These are phyloP conservation scores for Drosophila sulfurigaster DNA, from an alignment of 1,140 invertebrate species.

Conservation along the genomic window DNA sequence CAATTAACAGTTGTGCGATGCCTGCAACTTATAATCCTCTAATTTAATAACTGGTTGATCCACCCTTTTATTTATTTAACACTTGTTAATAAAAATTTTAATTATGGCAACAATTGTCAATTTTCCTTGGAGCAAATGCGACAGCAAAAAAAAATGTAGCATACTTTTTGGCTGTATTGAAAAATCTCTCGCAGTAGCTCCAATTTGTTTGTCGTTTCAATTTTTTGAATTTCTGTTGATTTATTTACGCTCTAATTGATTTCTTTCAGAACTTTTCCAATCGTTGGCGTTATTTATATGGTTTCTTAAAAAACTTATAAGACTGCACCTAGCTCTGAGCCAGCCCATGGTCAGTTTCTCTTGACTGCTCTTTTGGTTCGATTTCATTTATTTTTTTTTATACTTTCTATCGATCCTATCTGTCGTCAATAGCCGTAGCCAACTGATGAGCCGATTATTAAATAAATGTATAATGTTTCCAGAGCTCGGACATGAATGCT, in stretches of 20 bases:
- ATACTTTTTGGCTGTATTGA: constrained; percentile 14
- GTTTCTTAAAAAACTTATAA: constrained; percentile 73
- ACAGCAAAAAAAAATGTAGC: constrained; percentile 8
- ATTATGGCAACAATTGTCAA: background rate
- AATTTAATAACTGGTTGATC: background rate
- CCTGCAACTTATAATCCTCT: background rate
- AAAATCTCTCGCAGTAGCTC: background rate
- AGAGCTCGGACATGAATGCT: constrained; percentile 84
- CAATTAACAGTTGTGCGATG: background rate
- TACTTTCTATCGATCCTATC: background rate
- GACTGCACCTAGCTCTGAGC: constrained; percentile 27
- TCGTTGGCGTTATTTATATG: constrained; percentile 84
- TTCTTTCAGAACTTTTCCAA: constrained; percentile 84
- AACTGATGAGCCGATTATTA: background rate
- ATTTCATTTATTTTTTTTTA: background rate
- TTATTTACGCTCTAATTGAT: constrained; percentile 38
- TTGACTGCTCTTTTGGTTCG: background rate
- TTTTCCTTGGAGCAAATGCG: too few relatives aligned
- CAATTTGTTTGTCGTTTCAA: background rate
- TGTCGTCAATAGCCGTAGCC: background rate
- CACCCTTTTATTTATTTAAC: too few relatives aligned
- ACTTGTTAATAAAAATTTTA: constrained; percentile 8
- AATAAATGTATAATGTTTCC: constrained; percentile 38
- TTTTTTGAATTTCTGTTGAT: background rate
- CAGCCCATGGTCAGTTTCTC: constrained; percentile 4